Conservation (phyloP, 2,113 vertebrate genomes). For the Piprites chloris region DNA sequence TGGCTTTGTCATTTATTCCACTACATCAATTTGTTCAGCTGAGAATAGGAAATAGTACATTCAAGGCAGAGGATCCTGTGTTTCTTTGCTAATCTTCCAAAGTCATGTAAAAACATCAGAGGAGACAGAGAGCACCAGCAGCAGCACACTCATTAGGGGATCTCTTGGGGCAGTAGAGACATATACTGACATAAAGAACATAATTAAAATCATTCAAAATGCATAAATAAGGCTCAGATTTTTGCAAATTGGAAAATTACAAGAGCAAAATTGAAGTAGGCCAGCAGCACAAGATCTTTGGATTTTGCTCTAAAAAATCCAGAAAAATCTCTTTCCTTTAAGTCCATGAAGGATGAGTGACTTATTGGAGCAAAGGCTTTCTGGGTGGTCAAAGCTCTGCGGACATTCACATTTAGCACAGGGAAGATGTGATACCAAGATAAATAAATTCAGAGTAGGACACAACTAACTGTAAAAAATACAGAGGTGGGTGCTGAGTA, state of each 20-base stretch:
- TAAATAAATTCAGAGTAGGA: background rate
- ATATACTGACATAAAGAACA: background rate
- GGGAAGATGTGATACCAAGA: background rate
- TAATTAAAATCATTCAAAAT: background rate
- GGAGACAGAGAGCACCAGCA: background rate
- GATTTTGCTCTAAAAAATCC: background rate
- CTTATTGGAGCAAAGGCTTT: background rate
- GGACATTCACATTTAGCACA: background rate
- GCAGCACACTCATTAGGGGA: background rate
- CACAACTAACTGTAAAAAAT: background rate
- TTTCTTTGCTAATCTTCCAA: background rate
- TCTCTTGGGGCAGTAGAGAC: background rate
- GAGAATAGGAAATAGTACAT: background rate
- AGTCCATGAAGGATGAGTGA: background rate
- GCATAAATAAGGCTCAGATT: background rate
- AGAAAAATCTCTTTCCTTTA: background rate
- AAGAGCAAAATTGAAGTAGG: background rate
- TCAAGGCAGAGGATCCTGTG: background rate
- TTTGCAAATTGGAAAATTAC: background rate
- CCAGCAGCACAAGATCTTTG: background rate
- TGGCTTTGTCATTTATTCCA: conserved; percentile 33
- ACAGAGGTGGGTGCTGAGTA: background rate
- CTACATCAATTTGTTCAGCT: background rate
- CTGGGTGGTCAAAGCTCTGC: background rate
- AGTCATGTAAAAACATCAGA: background rate